Evolutionary conservation across 1,140 invertebrate species (phyloP).

Genomic region (Brachionus manjavacas): DNA sequence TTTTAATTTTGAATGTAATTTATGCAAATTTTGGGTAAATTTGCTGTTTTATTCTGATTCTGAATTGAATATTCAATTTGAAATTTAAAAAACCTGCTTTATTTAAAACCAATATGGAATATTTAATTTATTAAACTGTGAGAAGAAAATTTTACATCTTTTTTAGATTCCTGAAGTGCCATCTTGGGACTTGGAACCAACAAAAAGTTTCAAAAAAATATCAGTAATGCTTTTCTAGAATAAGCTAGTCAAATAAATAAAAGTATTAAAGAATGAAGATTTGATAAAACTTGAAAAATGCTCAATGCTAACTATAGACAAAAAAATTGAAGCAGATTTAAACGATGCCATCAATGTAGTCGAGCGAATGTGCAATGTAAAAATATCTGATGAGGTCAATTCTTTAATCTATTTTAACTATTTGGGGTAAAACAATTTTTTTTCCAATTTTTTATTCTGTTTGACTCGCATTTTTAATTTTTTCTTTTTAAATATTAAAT

Average conservation of each 20-base stretch:
- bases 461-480: too few relatives aligned
- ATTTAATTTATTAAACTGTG: too few relatives aligned
- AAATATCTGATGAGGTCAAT: not conserved
- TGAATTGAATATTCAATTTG: too few relatives aligned
- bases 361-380: not conserved
- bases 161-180: not conserved
- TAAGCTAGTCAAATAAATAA: not conserved
- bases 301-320: conserved; percentile 15
- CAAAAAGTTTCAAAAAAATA: not conserved
- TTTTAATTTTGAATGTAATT: too few relatives aligned
- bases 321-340: not conserved
- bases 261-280: not conserved
- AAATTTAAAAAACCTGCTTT: too few relatives aligned
- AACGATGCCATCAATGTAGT: conserved; percentile 21
- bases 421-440: not conserved
- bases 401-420: not conserved
- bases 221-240: not conserved
- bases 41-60: too few relatives aligned
- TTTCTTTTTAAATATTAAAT: too few relatives aligned
- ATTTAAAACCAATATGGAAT: too few relatives aligned
- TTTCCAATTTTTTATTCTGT: too few relatives aligned
- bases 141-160: too few relatives aligned
- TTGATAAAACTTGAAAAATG: conserved; percentile 11
- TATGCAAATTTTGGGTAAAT: too few relatives aligned
- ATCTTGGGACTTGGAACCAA: not conserved